Percentiles rank a stretch among this genome's conserved stretches.
phyloP scores from a whole-genome alignment of 2,888 invertebrate genomes.

The Xanthia togata region DNA sequence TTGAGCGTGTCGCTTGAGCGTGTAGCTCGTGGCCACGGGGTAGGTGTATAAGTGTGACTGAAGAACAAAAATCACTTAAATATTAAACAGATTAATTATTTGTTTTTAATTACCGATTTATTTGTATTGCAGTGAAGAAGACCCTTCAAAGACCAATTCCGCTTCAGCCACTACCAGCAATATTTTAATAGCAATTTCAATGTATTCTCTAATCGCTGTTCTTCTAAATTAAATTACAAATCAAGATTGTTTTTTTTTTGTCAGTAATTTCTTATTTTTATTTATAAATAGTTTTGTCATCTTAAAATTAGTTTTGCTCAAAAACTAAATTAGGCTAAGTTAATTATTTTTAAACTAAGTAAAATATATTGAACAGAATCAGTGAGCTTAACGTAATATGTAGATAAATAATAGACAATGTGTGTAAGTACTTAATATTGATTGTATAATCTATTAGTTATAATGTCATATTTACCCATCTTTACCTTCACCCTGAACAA shows the following conservation, averaged over 20 bases:
- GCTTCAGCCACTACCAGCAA: slow-evolving; percentile 29
- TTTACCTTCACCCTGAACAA: neutral
- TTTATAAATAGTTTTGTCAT: neutral
- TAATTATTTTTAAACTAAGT: neutral
- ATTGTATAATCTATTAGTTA: neutral
- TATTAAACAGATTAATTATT: neutral
- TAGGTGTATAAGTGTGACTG: neutral
- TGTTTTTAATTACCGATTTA: neutral
- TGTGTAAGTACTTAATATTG: neutral
- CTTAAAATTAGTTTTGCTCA: slow-evolving; percentile 8
- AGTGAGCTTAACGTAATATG: too few species aligned
- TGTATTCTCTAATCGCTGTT: slow-evolving; percentile 29
- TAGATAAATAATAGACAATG: neutral
- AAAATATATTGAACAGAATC: neutral
- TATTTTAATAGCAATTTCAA: slow-evolving; percentile 30
- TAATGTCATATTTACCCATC: too few species aligned
- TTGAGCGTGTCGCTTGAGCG: too few species aligned
- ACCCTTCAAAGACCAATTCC: slow-evolving; percentile 7
- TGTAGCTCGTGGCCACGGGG: neutral
- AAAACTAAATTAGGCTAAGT: slow-evolving; percentile 9
- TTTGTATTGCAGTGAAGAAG: slow-evolving; percentile 38
- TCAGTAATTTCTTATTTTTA: neutral
- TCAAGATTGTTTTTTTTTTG: neutral
- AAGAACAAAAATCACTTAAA: neutral
- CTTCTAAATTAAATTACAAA: slow-evolving; percentile 13